These are phyloP conservation scores for Tribolium madens DNA, from an alignment of 1,140 invertebrate species.

Conservation along the genomic window DNA sequence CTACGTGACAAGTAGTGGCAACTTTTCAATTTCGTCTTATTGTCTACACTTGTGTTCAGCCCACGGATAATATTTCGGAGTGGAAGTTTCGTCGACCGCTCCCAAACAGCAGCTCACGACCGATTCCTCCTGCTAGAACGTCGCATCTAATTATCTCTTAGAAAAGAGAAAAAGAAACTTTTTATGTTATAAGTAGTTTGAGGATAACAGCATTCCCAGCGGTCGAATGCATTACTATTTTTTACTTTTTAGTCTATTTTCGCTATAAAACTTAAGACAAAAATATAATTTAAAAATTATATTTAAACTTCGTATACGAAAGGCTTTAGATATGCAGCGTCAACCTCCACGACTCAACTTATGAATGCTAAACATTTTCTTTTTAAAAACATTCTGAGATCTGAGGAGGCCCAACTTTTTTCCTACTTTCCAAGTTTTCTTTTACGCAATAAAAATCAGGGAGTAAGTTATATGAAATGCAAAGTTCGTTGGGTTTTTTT, in stretches of 20 bases:
- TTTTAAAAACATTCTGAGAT: conserved; percentile 14
- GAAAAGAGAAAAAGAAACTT: too few relatives aligned
- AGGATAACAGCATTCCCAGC: too few relatives aligned
- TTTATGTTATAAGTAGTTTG: too few relatives aligned
- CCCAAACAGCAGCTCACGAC: conserved; percentile 12
- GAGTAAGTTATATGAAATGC: conserved; percentile 28
- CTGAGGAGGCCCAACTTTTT: conserved; percentile 3
- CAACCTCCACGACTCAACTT: not conserved
- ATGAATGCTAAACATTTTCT: conserved; percentile 33
- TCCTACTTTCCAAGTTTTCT: conserved; percentile 27
- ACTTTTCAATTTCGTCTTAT: conserved; percentile 39
- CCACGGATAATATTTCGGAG: conserved; percentile 8
- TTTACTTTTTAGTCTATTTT: not conserved
- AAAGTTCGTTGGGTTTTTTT: conserved; percentile 19
- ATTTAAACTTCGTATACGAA: not conserved
- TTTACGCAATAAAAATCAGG: conserved; percentile 34
- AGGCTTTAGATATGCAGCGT: conserved; percentile 19
- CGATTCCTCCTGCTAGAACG: not conserved
- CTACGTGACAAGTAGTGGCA: conserved; percentile 36
- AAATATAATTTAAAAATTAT: not conserved
- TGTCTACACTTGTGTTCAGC: conserved; percentile 26
- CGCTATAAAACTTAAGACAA: not conserved
- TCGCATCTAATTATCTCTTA: conserved; percentile 6
- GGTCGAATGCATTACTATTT: too few relatives aligned
- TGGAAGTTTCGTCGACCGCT: conserved; percentile 1